Conservation (phyloP, 2,113 vertebrate genomes). For the Sclerurus mexicanus region DNA sequence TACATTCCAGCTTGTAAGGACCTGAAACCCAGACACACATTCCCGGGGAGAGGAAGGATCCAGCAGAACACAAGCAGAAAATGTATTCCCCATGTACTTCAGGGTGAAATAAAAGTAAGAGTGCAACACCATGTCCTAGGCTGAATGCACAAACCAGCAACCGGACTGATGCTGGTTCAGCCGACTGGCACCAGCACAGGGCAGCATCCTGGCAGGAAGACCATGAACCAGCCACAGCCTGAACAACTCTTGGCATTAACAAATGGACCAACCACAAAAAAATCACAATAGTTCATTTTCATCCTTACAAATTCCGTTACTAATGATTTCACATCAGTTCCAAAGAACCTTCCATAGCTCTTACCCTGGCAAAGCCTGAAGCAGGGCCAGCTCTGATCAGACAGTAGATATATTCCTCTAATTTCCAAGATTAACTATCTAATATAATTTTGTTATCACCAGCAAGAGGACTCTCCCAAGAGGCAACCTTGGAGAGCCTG, state of each 20-base stretch:
- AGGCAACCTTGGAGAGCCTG: neutral
- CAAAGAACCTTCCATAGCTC: neutral
- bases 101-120: neutral
- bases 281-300: neutral
- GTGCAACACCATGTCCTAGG: neutral
- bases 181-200: neutral
- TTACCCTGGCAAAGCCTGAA: neutral
- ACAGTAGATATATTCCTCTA: neutral
- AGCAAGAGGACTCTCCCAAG: neutral
- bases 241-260: neutral
- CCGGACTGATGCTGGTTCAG: neutral
- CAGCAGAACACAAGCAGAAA: neutral
- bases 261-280: neutral
- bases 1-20: neutral
- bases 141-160: neutral
- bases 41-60: neutral
- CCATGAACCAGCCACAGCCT: neutral
- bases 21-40: neutral
- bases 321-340: neutral
- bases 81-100: neutral
- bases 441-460: neutral
- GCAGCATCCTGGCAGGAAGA: neutral
- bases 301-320: neutral
- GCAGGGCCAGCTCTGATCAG: neutral
- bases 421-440: neutral